A percentile compares a stretch with the other conserved stretches of the same genome.
These are phyloP conservation scores for Microplitis mediator DNA, from an alignment of 1,140 invertebrate genomes.

Conservation along the genomic window DNA sequence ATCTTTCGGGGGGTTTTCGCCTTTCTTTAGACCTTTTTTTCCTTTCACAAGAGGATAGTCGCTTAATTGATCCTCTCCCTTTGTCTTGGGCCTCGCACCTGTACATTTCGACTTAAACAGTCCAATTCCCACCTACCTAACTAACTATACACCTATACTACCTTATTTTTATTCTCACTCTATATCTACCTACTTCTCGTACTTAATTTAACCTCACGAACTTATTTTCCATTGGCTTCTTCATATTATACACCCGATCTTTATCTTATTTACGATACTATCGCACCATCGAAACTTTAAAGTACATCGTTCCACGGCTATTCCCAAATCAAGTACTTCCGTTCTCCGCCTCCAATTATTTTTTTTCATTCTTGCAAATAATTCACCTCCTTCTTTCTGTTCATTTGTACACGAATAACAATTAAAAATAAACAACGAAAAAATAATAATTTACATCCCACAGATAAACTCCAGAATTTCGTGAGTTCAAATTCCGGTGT, in stretches of 20 bases:
- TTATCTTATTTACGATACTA: conserved; percentile 3
- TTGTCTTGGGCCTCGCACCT: conserved; percentile 6
- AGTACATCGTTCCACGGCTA: background rate
- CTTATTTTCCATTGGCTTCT: background rate
- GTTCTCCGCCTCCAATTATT: background rate
- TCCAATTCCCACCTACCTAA: conserved; percentile 4
- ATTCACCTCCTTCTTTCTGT: too few relatives aligned
- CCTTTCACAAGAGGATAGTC: background rate
- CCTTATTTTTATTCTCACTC: too few relatives aligned
- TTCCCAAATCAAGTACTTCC: conserved; percentile 14
- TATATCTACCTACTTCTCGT: too few relatives aligned
- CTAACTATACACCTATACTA: background rate
- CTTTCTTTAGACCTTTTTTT: background rate
- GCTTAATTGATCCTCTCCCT: conserved; percentile 14
- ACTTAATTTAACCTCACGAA: too few relatives aligned
- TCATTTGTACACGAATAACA: too few relatives aligned
- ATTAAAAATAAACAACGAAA: conserved; percentile 3
- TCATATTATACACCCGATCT: background rate
- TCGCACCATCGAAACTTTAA: conserved; percentile 3
- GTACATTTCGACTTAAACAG: conserved; percentile 8
- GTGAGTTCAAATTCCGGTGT: too few relatives aligned
- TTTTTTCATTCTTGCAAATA: background rate
- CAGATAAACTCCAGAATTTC: too few relatives aligned
- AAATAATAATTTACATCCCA: too few relatives aligned
- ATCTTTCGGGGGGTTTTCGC: background rate